A percentile compares a stretch with the other conserved stretches of the same genome.
These are phyloP conservation scores for Dendronephthya gigantea DNA, from an alignment of 64 coral and sea anemone species.

Conservation along the genomic window DNA sequence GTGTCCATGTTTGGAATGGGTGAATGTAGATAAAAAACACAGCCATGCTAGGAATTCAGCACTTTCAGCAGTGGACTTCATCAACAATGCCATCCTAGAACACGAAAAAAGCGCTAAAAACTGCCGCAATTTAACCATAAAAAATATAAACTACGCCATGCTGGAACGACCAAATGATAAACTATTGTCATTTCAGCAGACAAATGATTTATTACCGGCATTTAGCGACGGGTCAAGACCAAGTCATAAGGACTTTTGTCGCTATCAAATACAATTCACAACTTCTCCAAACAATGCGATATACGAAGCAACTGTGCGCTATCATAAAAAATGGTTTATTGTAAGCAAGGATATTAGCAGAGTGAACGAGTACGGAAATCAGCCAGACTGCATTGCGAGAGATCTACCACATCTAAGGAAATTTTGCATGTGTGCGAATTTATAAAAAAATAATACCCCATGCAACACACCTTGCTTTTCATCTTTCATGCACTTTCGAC, in stretches of 20 bases:
- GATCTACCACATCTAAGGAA: neutral
- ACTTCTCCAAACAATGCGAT: neutral
- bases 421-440: too few relatives aligned
- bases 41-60: neutral
- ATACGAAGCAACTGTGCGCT: neutral
- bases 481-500: too few relatives aligned
- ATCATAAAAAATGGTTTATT: neutral
- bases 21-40: too few relatives aligned
- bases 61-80: neutral
- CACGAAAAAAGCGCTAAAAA: neutral
- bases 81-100: neutral
- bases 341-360: constrained; percentile 3
- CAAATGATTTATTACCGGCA: neutral
- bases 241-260: neutral
- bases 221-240: neutral
- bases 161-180: neutral
- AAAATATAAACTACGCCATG: neutral
- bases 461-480: too few relatives aligned
- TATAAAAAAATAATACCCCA: too few relatives aligned
- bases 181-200: neutral
- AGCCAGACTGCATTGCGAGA: neutral
- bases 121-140: neutral
- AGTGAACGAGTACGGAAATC: neutral
- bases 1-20: neutral
- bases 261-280: neutral